Percentiles rank a stretch among this genome's conserved stretches.
Conservation (phyloP, 2,888 invertebrate species). For the Halictus ligatus region DNA sequence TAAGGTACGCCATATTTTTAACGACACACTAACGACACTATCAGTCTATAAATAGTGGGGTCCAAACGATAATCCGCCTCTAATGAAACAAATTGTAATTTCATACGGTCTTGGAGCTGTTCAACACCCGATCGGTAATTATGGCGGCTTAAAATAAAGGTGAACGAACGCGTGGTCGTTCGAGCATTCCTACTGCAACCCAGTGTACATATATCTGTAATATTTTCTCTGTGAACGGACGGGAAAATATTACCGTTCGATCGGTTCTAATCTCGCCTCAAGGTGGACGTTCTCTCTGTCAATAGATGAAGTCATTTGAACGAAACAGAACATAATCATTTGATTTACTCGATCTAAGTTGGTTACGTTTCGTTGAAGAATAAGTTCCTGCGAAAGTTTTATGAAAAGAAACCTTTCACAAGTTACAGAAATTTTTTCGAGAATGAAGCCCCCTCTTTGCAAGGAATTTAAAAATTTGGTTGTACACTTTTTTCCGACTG, state of each 20-base stretch:
- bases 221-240: slow-evolving; percentile 27
- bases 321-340: not conserved
- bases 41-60: not conserved
- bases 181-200: not conserved
- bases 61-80: slow-evolving; percentile 11
- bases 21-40: not conserved
- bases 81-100: slow-evolving; percentile 49
- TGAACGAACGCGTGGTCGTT: slow-evolving; percentile 27
- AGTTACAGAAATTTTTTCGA: no score
- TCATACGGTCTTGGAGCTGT: slow-evolving; percentile 17
- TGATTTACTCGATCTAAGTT: not conserved
- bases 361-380: no score
- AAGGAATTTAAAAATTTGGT: no score
- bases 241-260: slow-evolving; percentile 29
- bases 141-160: slow-evolving; percentile 34
- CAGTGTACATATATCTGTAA: not conserved
- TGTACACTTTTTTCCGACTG: no score
- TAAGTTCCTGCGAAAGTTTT: no score
- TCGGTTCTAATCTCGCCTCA: not conserved
- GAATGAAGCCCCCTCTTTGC: no score
- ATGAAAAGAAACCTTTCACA: no score
- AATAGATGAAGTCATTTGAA: not conserved
- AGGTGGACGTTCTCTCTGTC: slow-evolving; percentile 23
- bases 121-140: slow-evolving; percentile 31
- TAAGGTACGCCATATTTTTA: not conserved